A percentile compares a stretch with the other conserved stretches of the same genome.
Conservation (phyloP, 1,140 invertebrate genomes). For the Aphis gossypii region DNA sequence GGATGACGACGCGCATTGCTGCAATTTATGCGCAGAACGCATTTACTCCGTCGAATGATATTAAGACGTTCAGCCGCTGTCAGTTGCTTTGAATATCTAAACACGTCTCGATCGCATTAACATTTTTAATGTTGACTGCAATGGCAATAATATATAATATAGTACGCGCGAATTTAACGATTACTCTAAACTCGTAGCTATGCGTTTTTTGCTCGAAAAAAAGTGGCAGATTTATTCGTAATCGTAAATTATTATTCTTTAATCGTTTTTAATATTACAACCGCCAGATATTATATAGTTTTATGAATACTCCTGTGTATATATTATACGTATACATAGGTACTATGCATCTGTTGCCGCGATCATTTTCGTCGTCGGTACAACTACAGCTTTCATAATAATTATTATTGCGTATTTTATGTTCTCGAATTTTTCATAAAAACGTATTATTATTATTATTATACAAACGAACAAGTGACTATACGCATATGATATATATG, state of each 20-base stretch:
- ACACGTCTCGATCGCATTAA: not conserved
- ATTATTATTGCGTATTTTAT: conserved; percentile 8
- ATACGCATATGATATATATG: not conserved
- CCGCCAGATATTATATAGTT: conserved; percentile 6
- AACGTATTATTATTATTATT: not conserved
- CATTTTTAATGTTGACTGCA: not conserved
- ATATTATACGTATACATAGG: not conserved
- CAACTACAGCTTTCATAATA: not conserved
- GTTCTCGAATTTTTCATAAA: not conserved
- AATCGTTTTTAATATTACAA: not conserved
- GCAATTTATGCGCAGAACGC: not conserved
- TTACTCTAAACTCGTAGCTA: not conserved
- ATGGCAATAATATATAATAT: not conserved
- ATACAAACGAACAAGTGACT: not conserved
- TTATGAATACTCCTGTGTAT: not conserved
- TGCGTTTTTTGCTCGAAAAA: not conserved
- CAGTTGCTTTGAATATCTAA: not conserved
- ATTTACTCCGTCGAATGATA: not conserved
- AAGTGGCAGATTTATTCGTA: conserved; percentile 15
- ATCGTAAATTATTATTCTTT: not conserved
- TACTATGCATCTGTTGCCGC: not conserved
- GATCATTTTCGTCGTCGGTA: conserved; percentile 6
- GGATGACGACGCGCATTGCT: not conserved
- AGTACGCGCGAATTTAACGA: not conserved
- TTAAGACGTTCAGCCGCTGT: not conserved